phyloP scores from a whole-genome alignment of 2,113 vertebrate species.

The Hiodon tergisus region DNA sequence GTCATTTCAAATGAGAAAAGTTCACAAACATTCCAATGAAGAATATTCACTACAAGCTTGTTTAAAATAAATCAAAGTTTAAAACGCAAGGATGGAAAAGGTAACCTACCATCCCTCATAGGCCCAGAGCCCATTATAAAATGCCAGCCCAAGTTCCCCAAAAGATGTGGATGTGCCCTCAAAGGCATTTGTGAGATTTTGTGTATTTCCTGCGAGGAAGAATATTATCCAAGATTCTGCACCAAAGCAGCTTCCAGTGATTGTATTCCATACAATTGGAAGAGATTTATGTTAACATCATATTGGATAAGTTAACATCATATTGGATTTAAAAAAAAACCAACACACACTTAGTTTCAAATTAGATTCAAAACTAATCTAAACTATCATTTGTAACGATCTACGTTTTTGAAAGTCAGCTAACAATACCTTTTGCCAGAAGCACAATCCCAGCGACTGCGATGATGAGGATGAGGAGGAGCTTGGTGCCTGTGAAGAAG shows the following conservation, averaged over 20 bases:
- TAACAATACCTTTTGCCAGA: constrained; percentile 75
- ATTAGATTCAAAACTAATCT: too few species aligned
- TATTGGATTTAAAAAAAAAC: too few species aligned
- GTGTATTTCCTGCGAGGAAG: constrained; percentile 72
- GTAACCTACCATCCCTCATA: constrained; percentile 85
- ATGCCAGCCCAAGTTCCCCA: constrained; percentile 73
- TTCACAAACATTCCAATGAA: too few species aligned
- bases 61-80: too few species aligned
- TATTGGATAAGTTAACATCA: too few species aligned
- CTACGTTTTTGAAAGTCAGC: not conserved
- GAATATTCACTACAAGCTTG: too few species aligned
- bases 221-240: not conserved
- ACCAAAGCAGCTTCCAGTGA: too few species aligned
- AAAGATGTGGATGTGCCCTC: constrained; percentile 59
- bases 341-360: too few species aligned
- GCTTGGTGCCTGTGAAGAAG: constrained; percentile 81
- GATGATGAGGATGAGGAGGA: constrained; percentile 81
- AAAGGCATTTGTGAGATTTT: constrained; percentile 79
- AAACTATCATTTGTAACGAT: not conserved
- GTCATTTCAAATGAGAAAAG: too few species aligned
- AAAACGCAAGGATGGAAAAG: not conserved
- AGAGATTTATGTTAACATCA: too few species aligned
- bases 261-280: too few species aligned
- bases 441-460: constrained; percentile 75
- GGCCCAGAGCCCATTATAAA: constrained; percentile 93